Conservation (phyloP, 2,888 invertebrate genomes). For the Hipparchia sbordonii region DNA sequence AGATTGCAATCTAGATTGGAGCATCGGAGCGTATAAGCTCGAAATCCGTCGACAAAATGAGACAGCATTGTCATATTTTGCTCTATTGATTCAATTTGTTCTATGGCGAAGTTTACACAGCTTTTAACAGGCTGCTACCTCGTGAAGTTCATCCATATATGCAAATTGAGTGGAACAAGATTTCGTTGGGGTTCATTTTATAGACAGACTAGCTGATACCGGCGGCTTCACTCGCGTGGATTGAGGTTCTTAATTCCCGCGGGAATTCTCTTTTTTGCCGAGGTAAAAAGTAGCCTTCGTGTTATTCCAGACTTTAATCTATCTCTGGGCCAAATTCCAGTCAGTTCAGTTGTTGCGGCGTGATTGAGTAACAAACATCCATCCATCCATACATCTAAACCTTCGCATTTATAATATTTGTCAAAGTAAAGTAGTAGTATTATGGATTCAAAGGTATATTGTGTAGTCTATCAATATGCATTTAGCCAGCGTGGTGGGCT, state of each 20-base stretch:
- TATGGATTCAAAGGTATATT: too few species aligned
- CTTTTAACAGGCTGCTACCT: conserved; percentile 17
- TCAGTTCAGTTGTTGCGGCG: too few species aligned
- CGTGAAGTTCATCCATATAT: conserved; percentile 14
- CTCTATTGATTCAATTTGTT: conserved; percentile 24
- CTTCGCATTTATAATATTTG: too few species aligned
- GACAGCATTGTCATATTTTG: conserved; percentile 24
- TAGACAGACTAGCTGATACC: neutral
- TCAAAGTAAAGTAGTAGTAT: too few species aligned
- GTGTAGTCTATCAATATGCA: too few species aligned
- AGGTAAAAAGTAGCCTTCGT: too few species aligned
- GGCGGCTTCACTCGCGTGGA: neutral
- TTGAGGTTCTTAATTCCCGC: neutral
- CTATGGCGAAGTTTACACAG: conserved; percentile 17
- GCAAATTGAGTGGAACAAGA: conserved; percentile 10
- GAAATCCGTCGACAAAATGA: conserved; percentile 14
- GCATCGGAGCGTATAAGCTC: conserved; percentile 23
- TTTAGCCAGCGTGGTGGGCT: too few species aligned
- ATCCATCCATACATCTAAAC: too few species aligned
- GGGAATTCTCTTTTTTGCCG: too few species aligned
- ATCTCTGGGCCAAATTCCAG: too few species aligned
- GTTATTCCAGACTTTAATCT: too few species aligned
- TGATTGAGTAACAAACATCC: too few species aligned
- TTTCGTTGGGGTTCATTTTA: conserved; percentile 8
- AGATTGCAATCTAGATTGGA: conserved; percentile 23